Evolutionary conservation across 2,113 vertebrate species (phyloP).

Genomic region (Gambusia affinis): DNA sequence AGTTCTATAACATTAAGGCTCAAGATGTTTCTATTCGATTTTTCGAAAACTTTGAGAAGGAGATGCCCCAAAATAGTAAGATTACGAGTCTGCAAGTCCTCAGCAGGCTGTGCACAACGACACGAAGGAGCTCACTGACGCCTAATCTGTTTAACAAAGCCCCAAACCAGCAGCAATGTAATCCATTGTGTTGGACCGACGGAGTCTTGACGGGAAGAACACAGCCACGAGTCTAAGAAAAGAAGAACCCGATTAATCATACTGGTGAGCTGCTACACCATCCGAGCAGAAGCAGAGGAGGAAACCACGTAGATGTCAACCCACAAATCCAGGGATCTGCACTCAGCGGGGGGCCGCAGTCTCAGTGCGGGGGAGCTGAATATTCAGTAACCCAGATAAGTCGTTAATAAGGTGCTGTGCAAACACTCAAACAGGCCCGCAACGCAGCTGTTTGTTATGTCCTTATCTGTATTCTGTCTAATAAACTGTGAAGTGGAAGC

Average conservation of each 20-base stretch:
- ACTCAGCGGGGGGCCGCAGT: slow-evolving; percentile 9
- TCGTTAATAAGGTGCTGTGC: slow-evolving; percentile 14
- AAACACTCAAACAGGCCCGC: slow-evolving; percentile 1
- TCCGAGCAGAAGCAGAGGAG: slow-evolving; percentile 1
- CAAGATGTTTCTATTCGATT: too few species aligned
- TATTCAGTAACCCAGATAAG: slow-evolving; percentile 33
- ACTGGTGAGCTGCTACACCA: slow-evolving; percentile 2
- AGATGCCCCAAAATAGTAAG: background rate
- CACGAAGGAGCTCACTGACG: background rate
- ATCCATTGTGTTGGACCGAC: slow-evolving; percentile 3
- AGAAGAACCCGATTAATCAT: slow-evolving; percentile 18
- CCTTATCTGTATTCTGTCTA: slow-evolving; percentile 28
- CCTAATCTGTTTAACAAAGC: background rate
- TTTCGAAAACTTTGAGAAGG: too few species aligned
- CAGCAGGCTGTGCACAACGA: background rate
- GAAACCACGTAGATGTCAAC: slow-evolving; percentile 1
- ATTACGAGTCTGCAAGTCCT: background rate
- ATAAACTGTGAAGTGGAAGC: slow-evolving; percentile 17
- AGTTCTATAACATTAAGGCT: too few species aligned
- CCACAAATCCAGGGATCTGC: slow-evolving; percentile 25
- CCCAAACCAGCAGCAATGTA: background rate
- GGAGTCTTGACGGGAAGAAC: slow-evolving; percentile 2
- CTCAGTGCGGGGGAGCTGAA: slow-evolving; percentile 20
- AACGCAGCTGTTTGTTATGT: slow-evolving; percentile 20
- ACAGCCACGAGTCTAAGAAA: background rate